Conservation (phyloP, 2,797 vertebrate species). For the Lacerta agilis region DNA sequence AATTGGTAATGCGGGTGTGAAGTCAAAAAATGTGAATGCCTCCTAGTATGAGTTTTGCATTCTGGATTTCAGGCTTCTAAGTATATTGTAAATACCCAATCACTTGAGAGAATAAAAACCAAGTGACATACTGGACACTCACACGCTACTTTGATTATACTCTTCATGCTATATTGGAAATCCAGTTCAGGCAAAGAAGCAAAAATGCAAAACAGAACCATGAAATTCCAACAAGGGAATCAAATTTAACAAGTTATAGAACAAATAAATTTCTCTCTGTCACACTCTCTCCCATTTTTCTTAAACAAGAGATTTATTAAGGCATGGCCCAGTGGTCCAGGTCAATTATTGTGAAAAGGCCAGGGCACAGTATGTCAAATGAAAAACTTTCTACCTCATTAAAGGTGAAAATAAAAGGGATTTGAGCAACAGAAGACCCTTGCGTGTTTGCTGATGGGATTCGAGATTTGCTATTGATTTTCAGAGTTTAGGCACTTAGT, state of each 20-base stretch:
- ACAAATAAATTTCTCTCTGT: constrained; percentile 32
- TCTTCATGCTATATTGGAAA: not conserved
- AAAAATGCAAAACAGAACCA: not conserved
- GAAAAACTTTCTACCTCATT: constrained; percentile 68
- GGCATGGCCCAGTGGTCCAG: constrained; percentile 41
- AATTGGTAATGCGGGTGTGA: not conserved
- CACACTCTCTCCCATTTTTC: not conserved
- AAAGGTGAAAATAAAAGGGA: constrained; percentile 71
- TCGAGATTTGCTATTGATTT: constrained; percentile 72
- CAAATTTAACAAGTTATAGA: not conserved
- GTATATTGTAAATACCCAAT: not conserved
- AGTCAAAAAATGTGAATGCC: not conserved
- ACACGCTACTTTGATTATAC: not conserved
- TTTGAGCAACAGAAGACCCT: constrained; percentile 62
- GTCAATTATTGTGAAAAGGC: constrained; percentile 65
- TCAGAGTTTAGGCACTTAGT: constrained; percentile 60
- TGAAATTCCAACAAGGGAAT: constrained; percentile 48
- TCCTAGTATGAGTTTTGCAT: not conserved
- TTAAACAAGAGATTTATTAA: constrained; percentile 53
- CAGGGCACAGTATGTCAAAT: constrained; percentile 51
- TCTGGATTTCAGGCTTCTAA: not conserved
- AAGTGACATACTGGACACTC: not conserved
- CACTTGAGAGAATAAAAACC: not conserved
- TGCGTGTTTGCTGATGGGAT: constrained; percentile 54
- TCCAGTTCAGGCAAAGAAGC: constrained; percentile 27